Base-by-base conservation (phyloP, 2,113 vertebrate species). In the Podarcis muralis region DNA sequence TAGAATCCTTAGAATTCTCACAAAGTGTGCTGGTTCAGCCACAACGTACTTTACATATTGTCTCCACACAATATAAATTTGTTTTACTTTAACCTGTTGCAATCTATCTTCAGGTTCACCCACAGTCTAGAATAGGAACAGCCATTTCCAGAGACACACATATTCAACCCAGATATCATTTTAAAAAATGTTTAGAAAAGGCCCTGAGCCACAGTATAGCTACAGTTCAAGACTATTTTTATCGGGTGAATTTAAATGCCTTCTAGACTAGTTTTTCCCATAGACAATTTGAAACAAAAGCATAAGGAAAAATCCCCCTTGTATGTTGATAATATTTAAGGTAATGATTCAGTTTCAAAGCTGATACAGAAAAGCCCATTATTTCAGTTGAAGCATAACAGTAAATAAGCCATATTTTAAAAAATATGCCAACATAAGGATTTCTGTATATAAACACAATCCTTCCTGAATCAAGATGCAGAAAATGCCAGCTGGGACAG, bases 181-280 rank as follows among this genome's bases (percentile, higher is more conserved):
- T 83, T 77, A 16, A 76, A 71, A 84, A 78, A 69, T 22, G 8
- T 69, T 69, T n/a, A 83, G 48, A 32, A 76, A 83, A 88, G 59
- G 18, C 65, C 35, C 65, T 82, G 94, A 94, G 82, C 90, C 86
- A 87, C 86, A 88, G 30, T 2, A 53, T 43, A 93, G 48, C 90
- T 91, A 35, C 48, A 85, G 53, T 79, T 83, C 53, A 87, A 90
- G 20, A 68, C 81, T 35, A 85, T 65, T 91, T 92, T 43, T 84
- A 93, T 77, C 30, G 25, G 16, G 27, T 77, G 62, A 79, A 35
- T 6, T 35, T 74, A 86, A 48, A 81, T 94, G 0, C n/a, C 86
- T 88, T 68, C 48, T 27, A 0, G 88, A 35, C 30, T 87, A 92
- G 71, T 80, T 74, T 90, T 82, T 9, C 85, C 53, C 83, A 66